phyloP scores from a whole-genome alignment of 2,113 vertebrate genomes.

The Micronycteris hirsuta region DNA sequence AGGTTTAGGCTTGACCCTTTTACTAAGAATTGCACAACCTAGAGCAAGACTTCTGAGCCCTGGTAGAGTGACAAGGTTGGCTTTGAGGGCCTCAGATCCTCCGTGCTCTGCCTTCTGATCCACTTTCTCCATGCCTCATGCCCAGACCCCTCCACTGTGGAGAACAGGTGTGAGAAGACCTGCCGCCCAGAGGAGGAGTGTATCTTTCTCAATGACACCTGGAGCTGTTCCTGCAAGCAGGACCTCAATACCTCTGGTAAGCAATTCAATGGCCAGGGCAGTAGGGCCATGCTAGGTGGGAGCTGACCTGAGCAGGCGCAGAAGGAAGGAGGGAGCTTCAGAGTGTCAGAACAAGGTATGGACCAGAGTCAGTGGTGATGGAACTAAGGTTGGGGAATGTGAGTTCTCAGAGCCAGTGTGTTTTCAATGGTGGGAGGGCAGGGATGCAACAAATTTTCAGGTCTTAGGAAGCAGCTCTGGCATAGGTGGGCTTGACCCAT shows the following conservation, averaged over 20 bases:
- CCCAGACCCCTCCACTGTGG: not conserved
- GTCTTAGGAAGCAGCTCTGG: not conserved
- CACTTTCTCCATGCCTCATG: not conserved
- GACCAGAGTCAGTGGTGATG: not conserved
- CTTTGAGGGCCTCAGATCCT: not conserved
- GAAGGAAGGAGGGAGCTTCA: not conserved
- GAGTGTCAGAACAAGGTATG: not conserved
- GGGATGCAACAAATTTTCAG: too few species aligned
- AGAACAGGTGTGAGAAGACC: not conserved
- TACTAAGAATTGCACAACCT: not conserved
- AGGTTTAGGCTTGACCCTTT: not conserved
- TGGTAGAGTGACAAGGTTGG: not conserved
- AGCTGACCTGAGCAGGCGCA: too few species aligned
- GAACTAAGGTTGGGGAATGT: not conserved
- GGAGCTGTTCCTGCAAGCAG: slow-evolving; percentile 60
- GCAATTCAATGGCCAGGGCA: accelerated
- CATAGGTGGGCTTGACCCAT: not conserved
- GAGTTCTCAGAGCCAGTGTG: not conserved
- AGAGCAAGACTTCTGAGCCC: not conserved
- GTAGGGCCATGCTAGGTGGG: accelerated
- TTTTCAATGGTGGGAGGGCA: not conserved
- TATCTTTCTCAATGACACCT: not conserved
- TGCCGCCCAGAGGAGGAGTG: slow-evolving; percentile 59
- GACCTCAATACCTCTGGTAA: slow-evolving; percentile 51
- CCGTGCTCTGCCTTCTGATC: not conserved